Evolutionary conservation across 2,888 invertebrate genomes (phyloP), one percentile per base, ranked within the genome.

Genomic region (Esperia sulphurella): DNA sequence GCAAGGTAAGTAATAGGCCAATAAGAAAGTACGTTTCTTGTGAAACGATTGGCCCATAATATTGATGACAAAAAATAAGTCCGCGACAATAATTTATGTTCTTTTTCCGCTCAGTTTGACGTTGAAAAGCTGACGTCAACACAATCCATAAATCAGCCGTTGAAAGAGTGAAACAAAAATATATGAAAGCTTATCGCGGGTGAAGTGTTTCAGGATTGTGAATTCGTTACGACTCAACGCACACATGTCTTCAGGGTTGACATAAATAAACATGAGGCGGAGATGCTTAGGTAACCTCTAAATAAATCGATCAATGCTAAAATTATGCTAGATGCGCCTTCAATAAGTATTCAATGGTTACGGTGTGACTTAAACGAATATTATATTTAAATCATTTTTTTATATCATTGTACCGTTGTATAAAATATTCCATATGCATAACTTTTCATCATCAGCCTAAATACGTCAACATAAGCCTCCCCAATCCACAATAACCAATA

Each of bases 251-350:
- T 14, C 14, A 14, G 39, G 14, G 1, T 39, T 39, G 39, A 39
- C 39, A 10, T 39, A 39, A 39, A 39, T 39, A 39, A 39, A 39
- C n/a, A n/a, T n/a, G n/a, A n/a, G n/a, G n/a, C n/a, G n/a, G n/a
- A n/a, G n/a, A n/a, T n/a, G n/a, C n/a, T n/a, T n/a, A n/a, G 13
- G n/a, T 9, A 39, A 13, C 33, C 7, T 10, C 8, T 8, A 10
- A 33, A 33, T 1, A 33, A 10, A 10, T 6, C 10, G 10, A 8
- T 3, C 9, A 33, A 3, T 33, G 9, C 8, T 33, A 33, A 10
- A 33, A 8, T 33, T 33, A 10, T 8, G 2, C 33, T 33, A 33
- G 2, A 33, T 33, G 33, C 8, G 33, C 33, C 3, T 21, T 21
- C 7, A 33, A n/a, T n/a, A n/a, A n/a, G n/a, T n/a, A n/a, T n/a